Conservation (phyloP, 2,888 invertebrate species). For the Eristalinus aeneus region DNA sequence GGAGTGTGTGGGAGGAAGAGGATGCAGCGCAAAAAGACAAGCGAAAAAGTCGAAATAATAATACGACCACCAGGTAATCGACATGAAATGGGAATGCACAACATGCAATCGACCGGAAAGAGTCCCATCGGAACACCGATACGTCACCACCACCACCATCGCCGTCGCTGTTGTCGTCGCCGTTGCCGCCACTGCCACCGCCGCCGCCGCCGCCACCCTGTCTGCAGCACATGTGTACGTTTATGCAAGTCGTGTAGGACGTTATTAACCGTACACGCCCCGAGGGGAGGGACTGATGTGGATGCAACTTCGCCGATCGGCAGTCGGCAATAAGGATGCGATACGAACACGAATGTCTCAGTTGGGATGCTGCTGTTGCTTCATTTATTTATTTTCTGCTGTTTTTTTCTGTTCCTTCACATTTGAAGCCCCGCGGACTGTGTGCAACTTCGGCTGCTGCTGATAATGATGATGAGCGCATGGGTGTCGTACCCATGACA, state of each 20-base stretch:
- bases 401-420: neutral
- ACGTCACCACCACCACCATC: constrained; percentile 36
- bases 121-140: constrained; percentile 58
- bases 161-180: neutral
- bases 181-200: constrained; percentile 6
- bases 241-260: constrained; percentile 30
- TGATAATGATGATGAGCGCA: constrained; percentile 36
- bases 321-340: constrained; percentile 41
- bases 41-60: constrained; percentile 25
- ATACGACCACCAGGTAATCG: constrained; percentile 70
- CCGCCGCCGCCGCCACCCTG: constrained; percentile 35
- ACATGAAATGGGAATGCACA: constrained; percentile 71
- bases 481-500: neutral
- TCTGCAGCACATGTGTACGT: constrained; percentile 42
- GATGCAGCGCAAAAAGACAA: constrained; percentile 3
- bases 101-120: constrained; percentile 70
- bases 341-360: neutral
- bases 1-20: neutral
- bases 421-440: neutral
- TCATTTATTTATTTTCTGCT: neutral
- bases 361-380: neutral
- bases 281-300: neutral
- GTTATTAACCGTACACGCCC: neutral
- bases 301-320: constrained; percentile 8
- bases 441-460: constrained; percentile 2